Percentiles rank a stretch among this genome's conserved stretches.
phyloP scores from a whole-genome alignment of 1,140 invertebrate genomes.

The Heliconius hewitsoni region DNA sequence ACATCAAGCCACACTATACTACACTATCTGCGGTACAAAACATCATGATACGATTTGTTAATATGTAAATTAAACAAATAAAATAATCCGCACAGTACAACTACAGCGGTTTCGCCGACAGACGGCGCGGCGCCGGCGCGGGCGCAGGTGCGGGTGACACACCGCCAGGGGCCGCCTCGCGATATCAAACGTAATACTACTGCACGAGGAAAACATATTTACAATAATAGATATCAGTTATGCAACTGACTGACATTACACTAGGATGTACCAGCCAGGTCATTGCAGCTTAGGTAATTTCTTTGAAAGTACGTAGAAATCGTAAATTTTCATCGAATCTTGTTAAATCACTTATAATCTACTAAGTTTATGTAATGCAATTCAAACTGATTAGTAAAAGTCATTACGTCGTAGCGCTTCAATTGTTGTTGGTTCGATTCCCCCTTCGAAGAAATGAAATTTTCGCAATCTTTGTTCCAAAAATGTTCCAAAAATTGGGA shows the following conservation, averaged over 20 bases:
- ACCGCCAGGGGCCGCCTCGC: neutral
- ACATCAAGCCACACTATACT: too few species aligned
- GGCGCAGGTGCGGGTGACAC: neutral
- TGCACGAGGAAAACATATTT: conserved; percentile 9
- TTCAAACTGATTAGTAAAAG: too few species aligned
- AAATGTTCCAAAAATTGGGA: too few species aligned
- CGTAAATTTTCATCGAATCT: too few species aligned
- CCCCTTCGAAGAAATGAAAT: too few species aligned
- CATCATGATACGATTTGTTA: neutral
- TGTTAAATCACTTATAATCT: too few species aligned
- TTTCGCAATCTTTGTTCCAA: too few species aligned
- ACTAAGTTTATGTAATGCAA: too few species aligned
- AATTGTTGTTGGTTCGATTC: too few species aligned
- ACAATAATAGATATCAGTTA: neutral
- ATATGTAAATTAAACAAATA: neutral
- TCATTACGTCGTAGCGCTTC: too few species aligned
- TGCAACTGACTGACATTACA: neutral
- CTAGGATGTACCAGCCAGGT: neutral
- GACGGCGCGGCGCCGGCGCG: conserved; percentile 21
- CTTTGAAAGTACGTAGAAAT: too few species aligned
- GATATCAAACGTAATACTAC: neutral
- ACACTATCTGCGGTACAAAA: too few species aligned
- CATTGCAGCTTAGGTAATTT: neutral
- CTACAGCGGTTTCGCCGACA: neutral
- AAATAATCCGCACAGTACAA: neutral